phyloP scores from a whole-genome alignment of 2,888 invertebrate genomes.

The Mythimna vitellina region DNA sequence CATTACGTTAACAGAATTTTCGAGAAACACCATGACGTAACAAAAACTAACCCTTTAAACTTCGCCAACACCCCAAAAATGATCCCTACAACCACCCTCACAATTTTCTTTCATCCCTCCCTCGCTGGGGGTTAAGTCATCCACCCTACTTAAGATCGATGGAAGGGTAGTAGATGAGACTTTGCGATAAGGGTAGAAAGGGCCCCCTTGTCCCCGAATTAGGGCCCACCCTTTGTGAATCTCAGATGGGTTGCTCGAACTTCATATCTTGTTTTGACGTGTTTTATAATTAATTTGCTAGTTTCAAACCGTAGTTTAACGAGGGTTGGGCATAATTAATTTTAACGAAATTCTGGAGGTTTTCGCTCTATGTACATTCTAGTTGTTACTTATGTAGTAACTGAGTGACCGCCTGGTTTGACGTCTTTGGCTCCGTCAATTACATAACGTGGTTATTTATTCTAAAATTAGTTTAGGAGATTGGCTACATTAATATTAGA shows the following conservation, averaged over 20 bases:
- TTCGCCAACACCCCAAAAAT: conserved; percentile 75
- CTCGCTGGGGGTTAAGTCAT: conserved; percentile 86
- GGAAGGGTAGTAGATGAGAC: conserved; percentile 87
- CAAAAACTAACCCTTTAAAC: conserved; percentile 87
- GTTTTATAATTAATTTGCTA: conserved; percentile 90
- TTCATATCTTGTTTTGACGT: conserved; percentile 89
- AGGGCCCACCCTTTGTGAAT: conserved; percentile 85
- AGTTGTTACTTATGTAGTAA: conserved; percentile 44
- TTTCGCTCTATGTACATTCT: conserved; percentile 29
- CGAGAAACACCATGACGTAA: conserved; percentile 75
- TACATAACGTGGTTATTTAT: background rate
- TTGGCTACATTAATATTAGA: background rate
- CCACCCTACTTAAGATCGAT: conserved; percentile 91
- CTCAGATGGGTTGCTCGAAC: conserved; percentile 86
- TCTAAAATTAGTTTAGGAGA: background rate
- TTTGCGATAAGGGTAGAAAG: conserved; percentile 87
- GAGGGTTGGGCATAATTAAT: conserved; percentile 82
- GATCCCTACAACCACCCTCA: conserved; percentile 80
- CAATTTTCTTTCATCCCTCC: conserved; percentile 88
- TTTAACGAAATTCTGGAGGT: conserved; percentile 74
- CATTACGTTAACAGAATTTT: conserved; percentile 58
- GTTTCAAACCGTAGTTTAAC: conserved; percentile 87
- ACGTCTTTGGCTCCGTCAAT: background rate
- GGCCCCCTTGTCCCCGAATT: conserved; percentile 79
- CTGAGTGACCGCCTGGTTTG: conserved; percentile 1